Conservation (phyloP, 1,140 invertebrate species). For the Ctenoplectra terminalis region DNA sequence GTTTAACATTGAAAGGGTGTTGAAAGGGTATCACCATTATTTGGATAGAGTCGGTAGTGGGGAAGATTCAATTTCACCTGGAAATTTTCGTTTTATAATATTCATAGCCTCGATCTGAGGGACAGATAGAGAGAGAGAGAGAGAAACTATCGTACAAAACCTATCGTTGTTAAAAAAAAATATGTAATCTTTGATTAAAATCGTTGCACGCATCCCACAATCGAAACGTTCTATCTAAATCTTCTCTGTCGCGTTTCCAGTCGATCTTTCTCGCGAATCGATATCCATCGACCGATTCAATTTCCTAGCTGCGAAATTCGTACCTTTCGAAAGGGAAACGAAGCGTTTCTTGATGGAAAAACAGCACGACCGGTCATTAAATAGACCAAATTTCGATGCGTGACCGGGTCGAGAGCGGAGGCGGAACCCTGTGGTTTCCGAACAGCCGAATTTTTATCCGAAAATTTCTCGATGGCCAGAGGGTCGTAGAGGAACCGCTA, state of each 20-base stretch:
- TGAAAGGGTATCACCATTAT: background rate
- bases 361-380: background rate
- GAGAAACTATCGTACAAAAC: background rate
- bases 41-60: too few species aligned
- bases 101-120: background rate
- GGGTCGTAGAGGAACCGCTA: constrained; percentile 38
- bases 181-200: constrained; percentile 38
- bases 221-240: background rate
- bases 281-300: background rate
- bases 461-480: constrained; percentile 18
- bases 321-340: background rate
- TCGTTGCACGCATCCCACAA: background rate
- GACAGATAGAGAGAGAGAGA: background rate
- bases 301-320: background rate
- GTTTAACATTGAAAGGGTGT: background rate
- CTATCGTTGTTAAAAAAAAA: background rate
- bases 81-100: background rate
- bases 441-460: background rate
- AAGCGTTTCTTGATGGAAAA: background rate
- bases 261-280: background rate
- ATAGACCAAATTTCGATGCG: constrained; percentile 9
- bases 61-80: constrained; percentile 3
- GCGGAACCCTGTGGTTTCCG: background rate
- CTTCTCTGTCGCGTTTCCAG: background rate
- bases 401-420: too few species aligned